phyloP scores from a whole-genome alignment of 2,113 vertebrate species.

The Xyliphius kryptos region DNA sequence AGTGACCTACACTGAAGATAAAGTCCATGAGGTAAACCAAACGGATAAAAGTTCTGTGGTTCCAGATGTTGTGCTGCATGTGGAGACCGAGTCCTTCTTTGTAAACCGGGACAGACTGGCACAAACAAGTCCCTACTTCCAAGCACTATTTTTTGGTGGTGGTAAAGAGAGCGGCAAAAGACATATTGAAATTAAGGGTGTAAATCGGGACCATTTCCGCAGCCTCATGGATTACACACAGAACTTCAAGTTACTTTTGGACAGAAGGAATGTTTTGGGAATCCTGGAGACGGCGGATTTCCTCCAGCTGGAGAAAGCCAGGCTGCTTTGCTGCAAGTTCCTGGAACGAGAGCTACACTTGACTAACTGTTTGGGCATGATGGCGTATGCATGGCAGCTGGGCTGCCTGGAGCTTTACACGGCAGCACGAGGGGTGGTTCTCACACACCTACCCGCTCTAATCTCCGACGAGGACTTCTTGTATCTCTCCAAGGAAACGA shows the following conservation, averaged over 20 bases:
- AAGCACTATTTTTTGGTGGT: constrained; percentile 77
- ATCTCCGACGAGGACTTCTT: constrained; percentile 67
- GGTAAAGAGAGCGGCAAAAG: constrained; percentile 62
- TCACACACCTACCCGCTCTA: constrained; percentile 74
- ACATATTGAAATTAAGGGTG: constrained; percentile 67
- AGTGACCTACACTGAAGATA: background rate
- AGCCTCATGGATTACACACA: constrained; percentile 63
- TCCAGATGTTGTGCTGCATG: constrained; percentile 53
- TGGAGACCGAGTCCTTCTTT: constrained; percentile 67
- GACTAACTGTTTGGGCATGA: constrained; percentile 78
- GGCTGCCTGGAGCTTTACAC: constrained; percentile 61
- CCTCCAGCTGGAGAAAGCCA: constrained; percentile 70
- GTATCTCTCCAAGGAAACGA: constrained; percentile 63
- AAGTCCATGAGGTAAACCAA: constrained; percentile 2
- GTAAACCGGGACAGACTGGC: constrained; percentile 69
- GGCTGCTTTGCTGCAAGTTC: constrained; percentile 74
- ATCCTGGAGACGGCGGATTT: constrained; percentile 78
- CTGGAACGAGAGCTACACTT: constrained; percentile 76
- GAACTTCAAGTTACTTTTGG: constrained; percentile 57
- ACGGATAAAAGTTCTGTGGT: constrained; percentile 40
- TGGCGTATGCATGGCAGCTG: constrained; percentile 71
- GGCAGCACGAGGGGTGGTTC: constrained; percentile 66
- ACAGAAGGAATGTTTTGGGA: constrained; percentile 65
- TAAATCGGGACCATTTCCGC: constrained; percentile 61
- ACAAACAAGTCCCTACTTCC: constrained; percentile 72